Percentiles rank a stretch among this genome's conserved stretches.
Conservation (phyloP, 2,888 invertebrate species). For the Amblyjoppa proteus region DNA sequence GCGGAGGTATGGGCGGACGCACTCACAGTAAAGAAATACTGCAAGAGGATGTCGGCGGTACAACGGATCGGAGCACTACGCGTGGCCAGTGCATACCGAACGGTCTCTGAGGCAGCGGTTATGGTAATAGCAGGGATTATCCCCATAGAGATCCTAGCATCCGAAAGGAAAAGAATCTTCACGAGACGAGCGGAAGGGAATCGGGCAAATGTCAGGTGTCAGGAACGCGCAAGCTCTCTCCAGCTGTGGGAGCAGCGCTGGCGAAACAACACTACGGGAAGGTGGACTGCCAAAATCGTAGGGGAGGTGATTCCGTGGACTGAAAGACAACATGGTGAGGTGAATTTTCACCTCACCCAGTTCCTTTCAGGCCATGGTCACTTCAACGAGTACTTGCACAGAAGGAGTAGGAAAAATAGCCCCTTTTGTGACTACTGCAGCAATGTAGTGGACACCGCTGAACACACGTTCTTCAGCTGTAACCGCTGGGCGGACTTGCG, state of each 20-base stretch:
- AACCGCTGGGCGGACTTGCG: neutral
- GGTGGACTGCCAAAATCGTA: neutral
- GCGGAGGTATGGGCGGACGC: neutral
- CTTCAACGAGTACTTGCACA: neutral
- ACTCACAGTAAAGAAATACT: neutral
- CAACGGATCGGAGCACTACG: neutral
- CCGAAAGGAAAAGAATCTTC: neutral
- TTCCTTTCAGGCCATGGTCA: constrained; percentile 4
- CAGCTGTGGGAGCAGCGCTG: neutral
- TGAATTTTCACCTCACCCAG: constrained; percentile 12
- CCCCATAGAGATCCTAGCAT: constrained; percentile 8
- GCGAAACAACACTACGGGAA: neutral
- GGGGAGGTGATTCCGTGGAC: neutral
- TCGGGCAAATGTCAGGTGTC: no score
- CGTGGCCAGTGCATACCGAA: constrained; percentile 11
- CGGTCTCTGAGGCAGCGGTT: constrained; percentile 6
- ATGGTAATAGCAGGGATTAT: constrained; percentile 2
- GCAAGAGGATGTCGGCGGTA: neutral
- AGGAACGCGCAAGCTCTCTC: no score
- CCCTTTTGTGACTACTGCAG: neutral
- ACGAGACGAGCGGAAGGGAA: no score
- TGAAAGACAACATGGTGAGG: neutral
- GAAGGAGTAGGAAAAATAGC: neutral
- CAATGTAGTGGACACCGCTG: neutral
- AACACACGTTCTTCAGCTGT: constrained; percentile 7